These are phyloP conservation scores for Sipha flava DNA, from an alignment of 1,140 invertebrate genomes.

Conservation along the genomic window DNA sequence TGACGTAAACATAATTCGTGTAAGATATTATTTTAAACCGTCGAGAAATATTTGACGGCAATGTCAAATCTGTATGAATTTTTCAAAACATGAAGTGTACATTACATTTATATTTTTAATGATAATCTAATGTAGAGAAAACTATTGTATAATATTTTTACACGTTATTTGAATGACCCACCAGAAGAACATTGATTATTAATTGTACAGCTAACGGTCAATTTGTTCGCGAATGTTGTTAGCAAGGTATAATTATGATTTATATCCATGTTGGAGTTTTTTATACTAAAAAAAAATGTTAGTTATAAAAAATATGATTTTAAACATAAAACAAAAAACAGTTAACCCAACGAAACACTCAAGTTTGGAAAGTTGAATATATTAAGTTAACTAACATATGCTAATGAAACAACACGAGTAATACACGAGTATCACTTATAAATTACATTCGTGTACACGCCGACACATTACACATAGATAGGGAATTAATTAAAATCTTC, in stretches of 20 bases:
- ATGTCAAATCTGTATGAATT: not conserved
- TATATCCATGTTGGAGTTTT: too few relatives aligned
- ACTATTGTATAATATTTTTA: not conserved
- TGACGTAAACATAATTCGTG: not conserved
- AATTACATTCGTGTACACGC: too few relatives aligned
- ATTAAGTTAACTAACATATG: too few relatives aligned
- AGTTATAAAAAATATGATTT: too few relatives aligned
- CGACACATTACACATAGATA: too few relatives aligned
- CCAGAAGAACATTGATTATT: not conserved
- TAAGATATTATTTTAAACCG: not conserved
- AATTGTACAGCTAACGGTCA: not conserved
- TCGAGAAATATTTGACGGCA: not conserved
- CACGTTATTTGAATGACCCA: not conserved
- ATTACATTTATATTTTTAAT: not conserved
- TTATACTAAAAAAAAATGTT: too few relatives aligned
- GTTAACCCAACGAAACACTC: too few relatives aligned
- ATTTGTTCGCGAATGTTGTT: not conserved
- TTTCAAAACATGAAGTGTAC: not conserved
- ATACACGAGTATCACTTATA: too few relatives aligned
- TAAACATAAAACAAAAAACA: too few relatives aligned
- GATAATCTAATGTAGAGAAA: not conserved
- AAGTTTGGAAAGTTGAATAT: too few relatives aligned
- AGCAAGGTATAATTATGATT: not conserved
- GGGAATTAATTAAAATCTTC: too few relatives aligned
- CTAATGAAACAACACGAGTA: too few relatives aligned